Conservation (phyloP, 2,888 invertebrate species). For the Drosophila gaucha region DNA sequence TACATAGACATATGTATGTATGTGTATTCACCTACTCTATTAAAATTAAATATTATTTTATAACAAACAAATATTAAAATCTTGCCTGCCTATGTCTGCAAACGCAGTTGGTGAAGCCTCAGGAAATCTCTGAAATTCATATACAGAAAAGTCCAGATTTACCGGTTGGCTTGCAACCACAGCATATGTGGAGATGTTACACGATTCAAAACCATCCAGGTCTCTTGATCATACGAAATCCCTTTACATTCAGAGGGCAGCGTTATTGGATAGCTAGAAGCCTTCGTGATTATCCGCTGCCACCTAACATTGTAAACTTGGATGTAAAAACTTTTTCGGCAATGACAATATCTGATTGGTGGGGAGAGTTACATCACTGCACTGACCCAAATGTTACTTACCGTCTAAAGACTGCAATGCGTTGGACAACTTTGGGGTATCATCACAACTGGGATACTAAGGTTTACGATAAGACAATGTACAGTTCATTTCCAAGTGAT, state of each 20-base stretch:
- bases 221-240: conserved; percentile 92
- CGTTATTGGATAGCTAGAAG: conserved; percentile 93
- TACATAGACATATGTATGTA: no score
- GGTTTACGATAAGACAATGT: conserved; percentile 90
- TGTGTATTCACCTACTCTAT: no score
- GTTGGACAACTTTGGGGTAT: conserved; percentile 98
- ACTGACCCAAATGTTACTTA: conserved; percentile 53
- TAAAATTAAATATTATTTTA: no score
- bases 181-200: conserved; percentile 88
- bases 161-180: conserved; percentile 75
- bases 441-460: conserved; percentile 99
- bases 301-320: conserved; percentile 86
- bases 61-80: no score
- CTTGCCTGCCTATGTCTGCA: conserved; percentile 2
- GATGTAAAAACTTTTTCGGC: conserved; percentile 66
- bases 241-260: conserved; percentile 92
- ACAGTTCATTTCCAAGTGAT: conserved; percentile 90
- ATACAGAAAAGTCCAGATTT: neutral
- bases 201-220: conserved; percentile 88
- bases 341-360: conserved; percentile 87
- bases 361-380: conserved; percentile 84
- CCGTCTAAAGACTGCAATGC: conserved; percentile 85
- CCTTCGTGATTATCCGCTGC: conserved; percentile 90
- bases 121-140: conserved; percentile 4
- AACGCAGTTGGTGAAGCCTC: conserved; percentile 24